phyloP scores from a whole-genome alignment of 2,888 invertebrate species.

The Nasonovia ribisnigri region DNA sequence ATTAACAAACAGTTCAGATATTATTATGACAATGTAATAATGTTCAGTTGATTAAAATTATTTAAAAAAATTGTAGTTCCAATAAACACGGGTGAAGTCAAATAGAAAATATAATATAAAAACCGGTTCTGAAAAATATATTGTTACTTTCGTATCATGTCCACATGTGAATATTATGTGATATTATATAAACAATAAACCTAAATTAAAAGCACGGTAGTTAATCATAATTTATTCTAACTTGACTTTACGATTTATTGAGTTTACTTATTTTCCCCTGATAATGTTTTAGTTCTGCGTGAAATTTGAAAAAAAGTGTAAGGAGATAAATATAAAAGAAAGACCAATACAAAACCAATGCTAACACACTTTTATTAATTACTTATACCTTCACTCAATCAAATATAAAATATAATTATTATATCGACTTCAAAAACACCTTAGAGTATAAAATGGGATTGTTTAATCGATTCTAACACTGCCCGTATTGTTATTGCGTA shows the following conservation, averaged over 20 bases:
- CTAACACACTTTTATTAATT: background rate
- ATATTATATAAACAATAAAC: too few relatives aligned
- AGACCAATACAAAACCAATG: background rate
- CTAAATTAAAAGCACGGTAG: background rate
- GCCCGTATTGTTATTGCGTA: background rate
- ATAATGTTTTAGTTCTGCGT: background rate
- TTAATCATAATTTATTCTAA: background rate
- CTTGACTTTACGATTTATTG: background rate
- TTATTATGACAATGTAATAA: background rate
- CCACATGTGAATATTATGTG: background rate
- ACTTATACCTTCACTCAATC: background rate
- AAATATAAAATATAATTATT: background rate
- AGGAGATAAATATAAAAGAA: background rate
- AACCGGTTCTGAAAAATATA: background rate
- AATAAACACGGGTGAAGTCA: background rate
- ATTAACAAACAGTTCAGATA: background rate
- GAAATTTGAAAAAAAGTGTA: background rate
- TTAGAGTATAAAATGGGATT: background rate
- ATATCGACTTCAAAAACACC: background rate
- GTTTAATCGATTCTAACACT: background rate
- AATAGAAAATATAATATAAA: background rate
- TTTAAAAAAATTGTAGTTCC: background rate
- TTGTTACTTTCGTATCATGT: background rate
- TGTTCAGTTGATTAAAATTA: background rate
- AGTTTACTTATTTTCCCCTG: background rate